phyloP scores from a whole-genome alignment of 2,888 invertebrate species.

The Oscheius myriophilus region DNA sequence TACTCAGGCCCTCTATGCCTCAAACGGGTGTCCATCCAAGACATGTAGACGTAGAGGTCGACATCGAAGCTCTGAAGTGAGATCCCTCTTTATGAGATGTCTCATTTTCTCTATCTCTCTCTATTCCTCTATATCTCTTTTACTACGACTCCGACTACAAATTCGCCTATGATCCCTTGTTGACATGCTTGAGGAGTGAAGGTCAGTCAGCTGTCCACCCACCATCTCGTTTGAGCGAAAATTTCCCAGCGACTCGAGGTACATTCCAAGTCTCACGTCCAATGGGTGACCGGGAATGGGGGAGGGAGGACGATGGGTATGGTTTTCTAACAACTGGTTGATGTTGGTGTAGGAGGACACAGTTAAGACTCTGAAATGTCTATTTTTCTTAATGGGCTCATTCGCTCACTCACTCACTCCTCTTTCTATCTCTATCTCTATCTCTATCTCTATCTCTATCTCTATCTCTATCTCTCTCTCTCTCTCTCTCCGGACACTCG shows the following conservation, averaged over 20 bases:
- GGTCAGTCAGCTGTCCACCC: neutral
- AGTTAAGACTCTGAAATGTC: neutral
- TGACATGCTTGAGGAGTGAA: neutral
- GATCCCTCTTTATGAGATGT: neutral
- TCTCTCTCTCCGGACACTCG: too few species aligned
- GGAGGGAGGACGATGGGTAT: conserved; percentile 42
- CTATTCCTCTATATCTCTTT: too few species aligned
- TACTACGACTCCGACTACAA: too few species aligned
- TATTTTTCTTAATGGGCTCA: neutral
- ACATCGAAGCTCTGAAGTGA: conserved; percentile 63
- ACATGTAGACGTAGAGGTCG: conserved; percentile 63
- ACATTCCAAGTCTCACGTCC: conserved; percentile 52
- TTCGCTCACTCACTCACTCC: too few species aligned
- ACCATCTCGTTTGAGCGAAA: conserved; percentile 60
- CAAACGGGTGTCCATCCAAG: conserved; percentile 52
- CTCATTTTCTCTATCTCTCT: neutral
- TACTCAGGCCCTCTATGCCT: conserved; percentile 55
- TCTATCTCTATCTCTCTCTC: too few species aligned
- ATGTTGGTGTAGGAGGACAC: conserved; percentile 5
- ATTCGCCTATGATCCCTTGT: too few species aligned
- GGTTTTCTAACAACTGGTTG: conserved; percentile 8
- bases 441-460: too few species aligned
- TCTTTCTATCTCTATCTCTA: too few species aligned
- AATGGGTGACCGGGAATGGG: conserved; percentile 32
- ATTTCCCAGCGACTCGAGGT: conserved; percentile 56